Percentiles rank a stretch among this genome's conserved stretches.
Conservation (phyloP, 2,797 vertebrate species). For the Nasua narica region DNA sequence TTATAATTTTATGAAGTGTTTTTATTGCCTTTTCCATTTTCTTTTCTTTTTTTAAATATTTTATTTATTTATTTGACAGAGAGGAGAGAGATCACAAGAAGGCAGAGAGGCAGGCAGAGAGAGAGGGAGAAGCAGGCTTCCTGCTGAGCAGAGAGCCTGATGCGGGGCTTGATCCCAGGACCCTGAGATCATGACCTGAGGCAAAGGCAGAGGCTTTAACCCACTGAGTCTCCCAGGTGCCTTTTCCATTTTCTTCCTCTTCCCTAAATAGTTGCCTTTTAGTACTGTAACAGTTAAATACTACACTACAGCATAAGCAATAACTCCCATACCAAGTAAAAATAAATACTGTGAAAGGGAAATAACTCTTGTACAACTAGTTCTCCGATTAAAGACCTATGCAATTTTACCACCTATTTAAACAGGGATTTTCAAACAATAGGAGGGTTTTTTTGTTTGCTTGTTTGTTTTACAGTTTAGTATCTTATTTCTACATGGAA, state of each 20-base stretch:
- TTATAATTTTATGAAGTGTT: not conserved
- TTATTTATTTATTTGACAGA: too few species aligned
- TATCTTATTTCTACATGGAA: conserved; percentile 72
- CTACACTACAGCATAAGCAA: conserved; percentile 84
- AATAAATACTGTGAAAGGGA: conserved; percentile 86
- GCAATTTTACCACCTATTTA: conserved; percentile 82
- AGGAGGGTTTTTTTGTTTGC: conserved; percentile 55
- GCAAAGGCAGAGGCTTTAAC: too few species aligned
- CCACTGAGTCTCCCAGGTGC: too few species aligned
- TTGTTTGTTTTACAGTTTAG: conserved; percentile 75
- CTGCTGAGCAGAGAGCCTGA: too few species aligned
- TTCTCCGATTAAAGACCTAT: conserved; percentile 80
- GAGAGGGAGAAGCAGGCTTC: too few species aligned
- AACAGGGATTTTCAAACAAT: conserved; percentile 77
- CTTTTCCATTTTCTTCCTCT: conserved; percentile 83
- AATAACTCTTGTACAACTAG: conserved; percentile 78
- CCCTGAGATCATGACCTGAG: too few species aligned
- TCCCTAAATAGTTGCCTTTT: conserved; percentile 86
- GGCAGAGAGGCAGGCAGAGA: too few species aligned
- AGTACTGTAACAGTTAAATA: conserved; percentile 83
- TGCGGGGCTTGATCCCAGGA: too few species aligned
- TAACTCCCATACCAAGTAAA: conserved; percentile 84
- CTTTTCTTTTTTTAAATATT: too few species aligned
- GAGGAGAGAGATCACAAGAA: too few species aligned
- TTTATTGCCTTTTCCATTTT: conserved; percentile 84